A percentile compares a stretch with the other conserved stretches of the same genome.
Conservation (phyloP, 2,888 invertebrate genomes). For the Epinotia ramella region DNA sequence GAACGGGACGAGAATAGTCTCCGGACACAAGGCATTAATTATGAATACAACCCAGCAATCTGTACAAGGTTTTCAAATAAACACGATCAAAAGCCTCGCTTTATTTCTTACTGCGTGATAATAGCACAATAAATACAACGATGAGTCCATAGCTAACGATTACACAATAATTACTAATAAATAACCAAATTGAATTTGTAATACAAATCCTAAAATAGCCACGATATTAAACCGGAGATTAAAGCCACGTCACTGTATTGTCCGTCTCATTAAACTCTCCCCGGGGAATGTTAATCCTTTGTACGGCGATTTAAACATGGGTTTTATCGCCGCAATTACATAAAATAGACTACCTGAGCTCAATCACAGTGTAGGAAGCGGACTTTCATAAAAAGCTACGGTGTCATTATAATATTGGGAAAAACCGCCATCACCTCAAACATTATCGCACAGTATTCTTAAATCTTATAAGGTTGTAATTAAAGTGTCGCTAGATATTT, state of each 20-base stretch:
- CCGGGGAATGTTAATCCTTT: slow-evolving; percentile 32
- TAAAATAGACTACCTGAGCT: slow-evolving; percentile 9
- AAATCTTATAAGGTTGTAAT: no score
- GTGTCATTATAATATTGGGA: slow-evolving; percentile 13
- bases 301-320: slow-evolving; percentile 18
- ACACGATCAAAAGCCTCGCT: not conserved
- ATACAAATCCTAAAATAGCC: slow-evolving; percentile 21
- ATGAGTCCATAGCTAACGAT: not conserved
- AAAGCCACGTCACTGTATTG: slow-evolving; percentile 24
- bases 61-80: not conserved
- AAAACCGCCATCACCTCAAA: not conserved
- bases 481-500: no score
- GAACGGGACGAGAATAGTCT: not conserved
- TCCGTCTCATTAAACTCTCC: slow-evolving; percentile 25
- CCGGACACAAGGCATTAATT: no score
- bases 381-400: not conserved
- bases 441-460: not conserved
- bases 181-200: slow-evolving; percentile 10
- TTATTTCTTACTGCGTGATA: not conserved
- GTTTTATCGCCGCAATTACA: slow-evolving; percentile 11
- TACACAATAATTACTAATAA: slow-evolving; percentile 8
- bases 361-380: not conserved
- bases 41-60: not conserved
- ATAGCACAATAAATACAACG: no score
- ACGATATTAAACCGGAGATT: slow-evolving; percentile 20